Base-by-base conservation (phyloP, 2,113 vertebrate species). In the Tyto alba region DNA sequence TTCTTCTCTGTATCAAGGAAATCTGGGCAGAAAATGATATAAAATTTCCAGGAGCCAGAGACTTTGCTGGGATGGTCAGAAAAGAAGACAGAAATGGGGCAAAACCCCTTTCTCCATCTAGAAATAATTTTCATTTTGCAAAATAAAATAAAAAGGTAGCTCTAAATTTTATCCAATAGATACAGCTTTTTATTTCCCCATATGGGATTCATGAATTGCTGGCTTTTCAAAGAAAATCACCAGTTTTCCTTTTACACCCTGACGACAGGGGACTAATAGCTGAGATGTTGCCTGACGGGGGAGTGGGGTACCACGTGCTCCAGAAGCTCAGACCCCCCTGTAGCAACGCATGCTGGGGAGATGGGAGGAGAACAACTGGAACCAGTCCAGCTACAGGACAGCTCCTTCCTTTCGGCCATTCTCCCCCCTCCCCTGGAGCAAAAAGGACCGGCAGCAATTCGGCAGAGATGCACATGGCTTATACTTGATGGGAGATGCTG, bases 181-280 rank as follows among this genome's bases (percentile, higher is more conserved):
- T 11, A 9, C 0, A 45, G 9, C 1, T 11, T 36, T 15, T 19
- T n/a, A n/a, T n/a, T 12, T 4, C 1, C 17, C 34, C 17, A 2
- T 16, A 9, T 15, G 22, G 11, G 21, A n/a, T 56, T 69, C 21
- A 40, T 20, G 29, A 40, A 71, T 25, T 21, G 5, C 19, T 55
- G 29, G 10, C 27, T 50, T 66, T 60, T 29, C 26, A 23, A 60
- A 67, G 48, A 17, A 36, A 12, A 40, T 27, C 13, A 7, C 25
- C 45, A 14, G 12, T 20, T 69, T 56, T 69, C 13, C 47, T 41
- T 48, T 56, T 16, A 13, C 6, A 12, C 23, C 36, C 26, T 50
- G 15, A 7, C 0, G 1, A 34, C 0, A 21, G 67, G n/a, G 9
- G 38, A 36, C 14, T 7, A 18, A 22, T 11, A 32, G 30, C 17